Evolutionary conservation across 2,888 invertebrate genomes (phyloP).

Genomic region (Chironomus riparius): DNA sequence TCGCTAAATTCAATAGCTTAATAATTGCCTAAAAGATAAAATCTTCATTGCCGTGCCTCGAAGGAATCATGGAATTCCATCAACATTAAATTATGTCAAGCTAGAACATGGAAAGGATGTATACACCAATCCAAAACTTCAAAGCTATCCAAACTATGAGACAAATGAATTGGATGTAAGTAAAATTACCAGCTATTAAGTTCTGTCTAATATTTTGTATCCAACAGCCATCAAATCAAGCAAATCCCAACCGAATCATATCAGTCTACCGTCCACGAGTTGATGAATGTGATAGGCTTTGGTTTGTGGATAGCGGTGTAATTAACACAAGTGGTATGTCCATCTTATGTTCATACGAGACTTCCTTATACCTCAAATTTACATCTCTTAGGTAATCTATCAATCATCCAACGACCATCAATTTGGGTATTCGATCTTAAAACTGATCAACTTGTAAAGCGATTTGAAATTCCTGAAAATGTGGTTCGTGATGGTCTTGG

Average conservation of each 20-base stretch:
- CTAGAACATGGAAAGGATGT: slow-evolving; percentile 31
- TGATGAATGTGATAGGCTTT: slow-evolving; percentile 62
- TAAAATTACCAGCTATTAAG: neutral
- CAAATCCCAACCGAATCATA: slow-evolving; percentile 41
- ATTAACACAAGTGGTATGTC: slow-evolving; percentile 42
- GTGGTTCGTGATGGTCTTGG: slow-evolving; percentile 44
- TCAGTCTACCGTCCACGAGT: slow-evolving; percentile 63
- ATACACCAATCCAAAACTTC: slow-evolving; percentile 29
- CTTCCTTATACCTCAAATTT: neutral
- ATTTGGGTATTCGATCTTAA: slow-evolving; percentile 58
- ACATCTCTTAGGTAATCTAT: slow-evolving; percentile 40
- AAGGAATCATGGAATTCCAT: slow-evolving; percentile 50
- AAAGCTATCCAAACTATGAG: slow-evolving; percentile 38
- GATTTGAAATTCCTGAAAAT: slow-evolving; percentile 43
- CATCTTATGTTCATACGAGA: neutral
- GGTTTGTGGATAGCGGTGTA: slow-evolving; percentile 71
- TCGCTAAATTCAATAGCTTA: neutral
- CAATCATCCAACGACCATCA: slow-evolving; percentile 49
- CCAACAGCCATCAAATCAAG: slow-evolving; percentile 28
- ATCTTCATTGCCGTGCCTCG: slow-evolving; percentile 65
- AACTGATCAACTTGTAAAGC: slow-evolving; percentile 51
- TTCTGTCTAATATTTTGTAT: neutral
- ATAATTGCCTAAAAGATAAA: neutral
- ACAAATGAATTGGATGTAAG: slow-evolving; percentile 35
- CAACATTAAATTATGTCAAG: slow-evolving; percentile 51